Evolutionary conservation across 1,140 invertebrate genomes (phyloP).

Genomic region (Leptopilina clavipes): DNA sequence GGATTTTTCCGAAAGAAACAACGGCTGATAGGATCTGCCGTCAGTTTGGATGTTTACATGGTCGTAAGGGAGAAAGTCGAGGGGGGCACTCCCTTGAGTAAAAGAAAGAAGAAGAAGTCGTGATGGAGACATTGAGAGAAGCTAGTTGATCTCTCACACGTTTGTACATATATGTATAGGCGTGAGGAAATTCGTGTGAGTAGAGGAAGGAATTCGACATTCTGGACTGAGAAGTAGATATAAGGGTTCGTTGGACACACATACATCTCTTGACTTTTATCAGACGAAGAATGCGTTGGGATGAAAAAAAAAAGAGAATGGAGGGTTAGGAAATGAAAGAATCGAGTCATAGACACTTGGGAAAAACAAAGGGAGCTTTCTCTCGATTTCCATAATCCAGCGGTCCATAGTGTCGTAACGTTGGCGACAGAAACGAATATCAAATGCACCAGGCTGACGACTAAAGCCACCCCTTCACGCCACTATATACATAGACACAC

Average conservation of each 20-base stretch:
- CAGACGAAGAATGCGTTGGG: neutral
- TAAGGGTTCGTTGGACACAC: slow-evolving; percentile 18
- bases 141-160: neutral
- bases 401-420: slow-evolving; percentile 16
- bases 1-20: slow-evolving; percentile 21
- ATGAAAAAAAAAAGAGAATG: neutral
- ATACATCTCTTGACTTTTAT: neutral
- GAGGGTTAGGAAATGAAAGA: slow-evolving; percentile 19
- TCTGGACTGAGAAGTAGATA: neutral
- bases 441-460: slow-evolving; percentile 5
- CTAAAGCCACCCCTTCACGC: slow-evolving; percentile 10
- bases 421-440: slow-evolving; percentile 15
- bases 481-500: neutral
- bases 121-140: slow-evolving; percentile 19
- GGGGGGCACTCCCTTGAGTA: slow-evolving; percentile 3
- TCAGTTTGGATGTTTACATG: slow-evolving; percentile 30
- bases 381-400: slow-evolving; percentile 28
- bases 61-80: slow-evolving; percentile 21
- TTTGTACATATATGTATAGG: neutral
- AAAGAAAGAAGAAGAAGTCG: slow-evolving; percentile 5
- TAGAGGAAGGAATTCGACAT: neutral
- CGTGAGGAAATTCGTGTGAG: slow-evolving; percentile 6
- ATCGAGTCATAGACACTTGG: slow-evolving; percentile 14
- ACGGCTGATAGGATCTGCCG: slow-evolving; percentile 28
- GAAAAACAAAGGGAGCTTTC: slow-evolving; percentile 21